Conservation (phyloP, 1,140 invertebrate genomes). For the Drosophila parabipectinata region DNA sequence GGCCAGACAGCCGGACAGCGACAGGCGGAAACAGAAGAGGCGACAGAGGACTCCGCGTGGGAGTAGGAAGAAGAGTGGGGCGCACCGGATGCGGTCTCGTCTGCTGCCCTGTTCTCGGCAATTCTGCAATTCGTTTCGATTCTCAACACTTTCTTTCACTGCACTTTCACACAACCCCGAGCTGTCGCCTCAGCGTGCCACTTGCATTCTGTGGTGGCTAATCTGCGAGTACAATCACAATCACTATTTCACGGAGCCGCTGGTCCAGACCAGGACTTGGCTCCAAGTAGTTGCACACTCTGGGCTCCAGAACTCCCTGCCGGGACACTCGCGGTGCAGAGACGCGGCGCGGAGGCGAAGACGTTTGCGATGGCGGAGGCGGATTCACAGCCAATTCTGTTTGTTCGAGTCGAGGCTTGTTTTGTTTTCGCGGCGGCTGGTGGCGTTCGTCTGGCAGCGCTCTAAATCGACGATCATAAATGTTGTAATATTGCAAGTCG, state of each 20-base stretch:
- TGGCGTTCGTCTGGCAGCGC: not conserved
- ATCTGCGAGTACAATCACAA: conserved; percentile 2
- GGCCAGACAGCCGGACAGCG: conserved; percentile 55
- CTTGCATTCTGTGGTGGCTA: not conserved
- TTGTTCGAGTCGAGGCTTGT: conserved; percentile 1
- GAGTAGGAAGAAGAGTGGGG: conserved; percentile 1
- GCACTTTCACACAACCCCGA: not conserved
- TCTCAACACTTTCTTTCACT: conserved; percentile 2
- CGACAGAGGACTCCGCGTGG: conserved; percentile 14
- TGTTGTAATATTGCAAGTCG: not conserved
- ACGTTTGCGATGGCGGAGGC: not conserved
- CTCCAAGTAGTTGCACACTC: not conserved
- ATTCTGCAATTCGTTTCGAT: not conserved
- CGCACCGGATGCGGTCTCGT: not conserved
- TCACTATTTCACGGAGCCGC: not conserved
- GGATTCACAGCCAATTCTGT: not conserved
- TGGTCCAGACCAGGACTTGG: conserved; percentile 1
- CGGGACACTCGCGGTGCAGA: conserved; percentile 1
- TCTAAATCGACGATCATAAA: not conserved
- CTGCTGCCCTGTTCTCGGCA: not conserved
- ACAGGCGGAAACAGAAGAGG: conserved; percentile 29
- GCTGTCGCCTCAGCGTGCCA: not conserved
- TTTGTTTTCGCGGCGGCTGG: conserved; percentile 17
- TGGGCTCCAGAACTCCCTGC: not conserved
- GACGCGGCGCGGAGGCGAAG: not conserved